Base-by-base conservation (phyloP, 2,888 invertebrate species). In the Pilophorus perplexus region DNA sequence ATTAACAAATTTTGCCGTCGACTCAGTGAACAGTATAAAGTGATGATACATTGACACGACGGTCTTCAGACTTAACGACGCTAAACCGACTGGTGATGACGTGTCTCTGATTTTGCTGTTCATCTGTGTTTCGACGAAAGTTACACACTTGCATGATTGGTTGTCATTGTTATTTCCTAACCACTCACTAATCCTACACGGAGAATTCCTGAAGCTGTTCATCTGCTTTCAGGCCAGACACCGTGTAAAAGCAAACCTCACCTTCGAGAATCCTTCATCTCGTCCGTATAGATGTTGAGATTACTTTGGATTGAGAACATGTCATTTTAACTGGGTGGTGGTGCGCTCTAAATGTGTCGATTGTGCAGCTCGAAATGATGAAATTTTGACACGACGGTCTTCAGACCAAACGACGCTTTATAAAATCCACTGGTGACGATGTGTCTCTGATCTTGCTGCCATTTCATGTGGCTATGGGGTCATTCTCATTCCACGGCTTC, bases 371-470 rank as follows among this genome's bases (percentile, higher is more conserved):
- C n/a, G 62, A 62, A 62, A 48, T 62, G 62, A 62, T 48, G 62
- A 62, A 27, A 23, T 52, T 33, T 52, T 27, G 62, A 62, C 62
- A 62, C 62, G 62, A 62, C 62, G 62, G 62, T 62, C 62, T 62
- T 62, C 62, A 62, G 62, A 62, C 62, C 28, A 14, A n/a, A n/a
- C n/a, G n/a, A n/a, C n/a, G n/a, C n/a, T n/a, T n/a, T n/a, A n/a
- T n/a, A n/a, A n/a, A n/a, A n/a, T n/a, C n/a, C n/a, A n/a, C n/a
- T n/a, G n/a, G n/a, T n/a, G n/a, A n/a, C n/a, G n/a, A n/a, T n/a
- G n/a, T n/a, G n/a, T n/a, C n/a, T n/a, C n/a, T n/a, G n/a, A n/a
- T n/a, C n/a, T n/a, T n/a, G n/a, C n/a, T n/a, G n/a, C n/a, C n/a
- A n/a, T n/a, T n/a, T n/a, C n/a, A n/a, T n/a, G n/a, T n/a, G n/a